These are phyloP conservation scores for Ceyx margarethae DNA, from an alignment of 2,113 vertebrate species.

Conservation along the genomic window DNA sequence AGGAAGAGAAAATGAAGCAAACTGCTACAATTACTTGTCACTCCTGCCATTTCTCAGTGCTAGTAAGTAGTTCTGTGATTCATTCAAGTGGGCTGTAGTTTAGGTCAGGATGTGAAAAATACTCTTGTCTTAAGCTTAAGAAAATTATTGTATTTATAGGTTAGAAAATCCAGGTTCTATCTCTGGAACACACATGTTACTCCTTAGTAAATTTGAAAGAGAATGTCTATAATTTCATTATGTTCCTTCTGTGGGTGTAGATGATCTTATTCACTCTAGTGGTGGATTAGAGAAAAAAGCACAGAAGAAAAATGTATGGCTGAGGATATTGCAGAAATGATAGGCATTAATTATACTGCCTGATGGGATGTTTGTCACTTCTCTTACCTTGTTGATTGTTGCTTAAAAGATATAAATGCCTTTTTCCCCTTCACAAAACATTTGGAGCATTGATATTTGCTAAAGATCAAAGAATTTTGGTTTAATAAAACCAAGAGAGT, in stretches of 20 bases:
- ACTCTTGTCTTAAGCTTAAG: background rate
- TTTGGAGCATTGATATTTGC: background rate
- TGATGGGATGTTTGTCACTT: background rate
- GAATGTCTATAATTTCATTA: slow-evolving; percentile 7
- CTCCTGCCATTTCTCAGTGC: background rate
- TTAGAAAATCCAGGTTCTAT: background rate
- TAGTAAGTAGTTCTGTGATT: background rate
- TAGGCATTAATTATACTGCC: background rate
- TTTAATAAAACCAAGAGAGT: background rate
- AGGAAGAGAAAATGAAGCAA: slow-evolving; percentile 1
- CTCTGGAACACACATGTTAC: background rate
- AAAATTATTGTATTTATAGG: background rate
- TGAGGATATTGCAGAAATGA: background rate
- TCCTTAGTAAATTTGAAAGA: slow-evolving; percentile 33
- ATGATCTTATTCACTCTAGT: background rate
- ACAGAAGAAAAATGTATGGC: background rate
- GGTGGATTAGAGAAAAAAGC: background rate
- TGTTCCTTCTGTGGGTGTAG: background rate
- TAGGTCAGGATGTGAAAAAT: background rate
- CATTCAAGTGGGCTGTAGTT: background rate
- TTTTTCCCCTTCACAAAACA: background rate
- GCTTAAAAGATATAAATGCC: background rate
- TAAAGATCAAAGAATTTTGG: background rate
- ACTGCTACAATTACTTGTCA: background rate
- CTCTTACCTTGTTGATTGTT: background rate